Conservation (phyloP, 37 sponge, comb jelly and placozoan genomes). For the Mnemiopsis leidyi region DNA sequence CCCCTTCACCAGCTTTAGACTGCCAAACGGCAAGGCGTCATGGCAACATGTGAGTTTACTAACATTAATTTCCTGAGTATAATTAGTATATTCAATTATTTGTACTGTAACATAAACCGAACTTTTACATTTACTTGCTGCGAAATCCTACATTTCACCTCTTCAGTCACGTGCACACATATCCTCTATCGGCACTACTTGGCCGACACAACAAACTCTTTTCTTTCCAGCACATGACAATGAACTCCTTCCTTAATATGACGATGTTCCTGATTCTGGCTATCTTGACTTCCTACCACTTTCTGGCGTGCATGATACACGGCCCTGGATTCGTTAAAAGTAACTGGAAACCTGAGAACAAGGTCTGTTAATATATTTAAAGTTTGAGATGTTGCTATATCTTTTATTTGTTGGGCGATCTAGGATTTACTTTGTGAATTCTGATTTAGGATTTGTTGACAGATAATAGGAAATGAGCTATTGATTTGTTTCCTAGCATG, state of each 20-base stretch:
- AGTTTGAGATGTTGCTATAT: too few relatives aligned
- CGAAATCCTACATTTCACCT: too few relatives aligned
- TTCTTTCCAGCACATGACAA: background rate
- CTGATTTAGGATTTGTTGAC: too few relatives aligned
- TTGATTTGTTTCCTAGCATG: too few relatives aligned
- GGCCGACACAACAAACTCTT: background rate
- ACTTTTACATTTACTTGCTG: too few relatives aligned
- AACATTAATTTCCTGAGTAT: background rate
- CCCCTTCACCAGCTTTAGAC: background rate
- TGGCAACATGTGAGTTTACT: conserved; percentile 48
- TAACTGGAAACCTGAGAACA: conserved; percentile 11
- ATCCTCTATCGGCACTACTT: background rate
- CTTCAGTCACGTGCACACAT: too few relatives aligned
- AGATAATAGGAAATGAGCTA: too few relatives aligned
- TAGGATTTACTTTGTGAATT: too few relatives aligned
- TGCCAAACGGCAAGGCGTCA: background rate
- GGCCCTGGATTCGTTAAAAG: conserved; percentile 41
- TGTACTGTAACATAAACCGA: too few relatives aligned
- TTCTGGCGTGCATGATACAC: background rate
- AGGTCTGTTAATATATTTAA: too few relatives aligned
- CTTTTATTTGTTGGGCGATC: too few relatives aligned
- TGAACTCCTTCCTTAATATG: background rate
- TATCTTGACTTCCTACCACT: conserved; percentile 48
- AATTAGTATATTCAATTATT: too few relatives aligned
- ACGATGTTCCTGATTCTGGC: conserved; percentile 30